Evolutionary conservation across 1,140 invertebrate species (phyloP), one percentile per base, ranked within the genome.

Genomic region (Solen grandis): DNA sequence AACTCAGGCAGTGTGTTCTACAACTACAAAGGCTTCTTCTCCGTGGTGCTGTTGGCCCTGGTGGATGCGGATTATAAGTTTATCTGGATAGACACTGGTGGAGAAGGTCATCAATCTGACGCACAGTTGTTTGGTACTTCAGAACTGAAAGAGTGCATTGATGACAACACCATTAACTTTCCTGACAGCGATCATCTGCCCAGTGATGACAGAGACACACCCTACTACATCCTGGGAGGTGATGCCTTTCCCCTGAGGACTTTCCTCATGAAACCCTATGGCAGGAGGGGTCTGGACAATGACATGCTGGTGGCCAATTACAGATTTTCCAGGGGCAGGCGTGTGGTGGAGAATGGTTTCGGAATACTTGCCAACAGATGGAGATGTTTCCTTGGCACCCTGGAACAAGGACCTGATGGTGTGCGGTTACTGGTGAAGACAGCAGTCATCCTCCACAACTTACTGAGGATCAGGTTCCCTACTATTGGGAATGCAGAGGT

Each of bases 31-130:
- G 81, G 75, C 81, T 74, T 76, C 62, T 89, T 86, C 70, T 91
- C 86, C 52, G 86, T 90, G 57, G 85, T 90, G 36, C 62, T 92
- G 0, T 70, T 91, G 63, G 86, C 87, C 35, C 38, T 91, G 46
- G 89, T 86, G 31, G 89, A 93, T 85, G 86, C 84, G 10, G 78
- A 91, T 62, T 93, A 93, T 72, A 79, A 83, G 86, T 86, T 93
- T 78, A 76, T 89, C 31, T 90, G 80, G 69, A 81, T 90, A 27
- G 87, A 93, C 84, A 79, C 89, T 77, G 92, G 90, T 14, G 85
- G 93, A 85, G 68, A 92, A 92, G 76, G 76, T 57, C 35, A 52
- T 70, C 22, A 57, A 54, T 79, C 76, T 68, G 62, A 85, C 89
- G 85, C 88, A 89, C 29, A 87, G 85, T 80, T 82, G 85, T 84